These are phyloP conservation scores for Acleris emargana DNA, from an alignment of 2,888 invertebrate genomes.

Conservation along the genomic window DNA sequence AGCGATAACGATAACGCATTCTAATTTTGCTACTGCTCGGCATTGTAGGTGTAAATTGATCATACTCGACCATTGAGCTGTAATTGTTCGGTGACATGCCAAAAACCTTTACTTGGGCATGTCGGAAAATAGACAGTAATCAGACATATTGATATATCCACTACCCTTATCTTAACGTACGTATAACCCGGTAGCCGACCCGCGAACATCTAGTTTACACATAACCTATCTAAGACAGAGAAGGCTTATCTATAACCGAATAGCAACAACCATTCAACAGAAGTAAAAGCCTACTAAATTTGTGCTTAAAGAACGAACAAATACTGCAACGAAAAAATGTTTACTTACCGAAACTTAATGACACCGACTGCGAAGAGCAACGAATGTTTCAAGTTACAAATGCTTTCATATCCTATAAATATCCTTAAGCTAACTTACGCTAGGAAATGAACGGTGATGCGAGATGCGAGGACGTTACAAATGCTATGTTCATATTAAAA, in stretches of 20 bases:
- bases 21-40: no score
- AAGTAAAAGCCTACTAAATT: slow-evolving; percentile 60
- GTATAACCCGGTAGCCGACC: slow-evolving; percentile 47
- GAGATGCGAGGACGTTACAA: slow-evolving; percentile 22
- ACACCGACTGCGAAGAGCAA: slow-evolving; percentile 58
- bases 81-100: no score
- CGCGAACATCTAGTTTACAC: slow-evolving; percentile 70
- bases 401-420: slow-evolving; percentile 51
- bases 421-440: slow-evolving; percentile 71
- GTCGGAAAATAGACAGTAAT: background rate
- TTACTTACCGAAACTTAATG: slow-evolving; percentile 51
- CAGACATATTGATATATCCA: slow-evolving; percentile 42
- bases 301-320: slow-evolving; percentile 64
- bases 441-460: slow-evolving; percentile 59
- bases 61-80: no score
- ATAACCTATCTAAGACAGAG: slow-evolving; percentile 77
- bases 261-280: slow-evolving; percentile 64
- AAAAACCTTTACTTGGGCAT: background rate
- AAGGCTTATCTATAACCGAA: slow-evolving; percentile 63
- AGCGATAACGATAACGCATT: no score
- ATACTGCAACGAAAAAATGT: slow-evolving; percentile 65
- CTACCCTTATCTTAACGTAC: slow-evolving; percentile 40
- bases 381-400: slow-evolving; percentile 71
- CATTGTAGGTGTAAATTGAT: no score
- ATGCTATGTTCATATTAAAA: background rate